Evolutionary conservation across 2,888 invertebrate species (phyloP), one percentile per base, ranked within the genome.

Genomic region (Scaptodrosophila latifasciaeformis): DNA sequence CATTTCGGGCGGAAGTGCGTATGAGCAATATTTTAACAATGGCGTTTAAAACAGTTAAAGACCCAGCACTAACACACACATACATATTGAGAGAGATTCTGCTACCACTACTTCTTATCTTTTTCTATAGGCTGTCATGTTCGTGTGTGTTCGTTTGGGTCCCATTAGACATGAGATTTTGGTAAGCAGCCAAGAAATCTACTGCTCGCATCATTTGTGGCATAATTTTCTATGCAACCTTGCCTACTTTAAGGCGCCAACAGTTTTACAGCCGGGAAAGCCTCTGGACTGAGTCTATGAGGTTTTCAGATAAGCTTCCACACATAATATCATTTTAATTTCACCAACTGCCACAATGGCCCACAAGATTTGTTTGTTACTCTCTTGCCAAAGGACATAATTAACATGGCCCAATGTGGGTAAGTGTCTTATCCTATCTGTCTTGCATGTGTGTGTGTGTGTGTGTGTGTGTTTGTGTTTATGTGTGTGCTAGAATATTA

Each of bases 21-120:
- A 81, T 77, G 81, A 82, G 78, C 75, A 78, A 75, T 81, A 82
- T 81, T 82, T 72, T 69, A 82, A 84, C 84, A 82, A 82, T 84
- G 83, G 82, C 83, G 84, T 72, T 81, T 79, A 81, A 75, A 75
- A 81, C 81, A 75, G 81, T 79, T 76, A 83, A 81, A 76, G 71
- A 64, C 64, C 65, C 68, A 62, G 63, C 65, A 56, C 54, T 49
- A 58, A 60, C 50, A 62, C 53, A 49, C 9, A 37, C 30, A 21
- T 35, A 45, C 30, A 24, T 18, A 30, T 15, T n/a, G 12, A 12
- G 9, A 24, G 9, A 9, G 21, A n/a, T n/a, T n/a, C n/a, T n/a
- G n/a, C n/a, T n/a, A n/a, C n/a, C n/a, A n/a, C n/a, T n/a, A n/a
- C n/a, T n/a, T n/a, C n/a, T n/a, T n/a, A n/a, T n/a, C n/a, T n/a